Conservation (phyloP, 1,140 invertebrate genomes). For the Temnothorax nylanderi region DNA sequence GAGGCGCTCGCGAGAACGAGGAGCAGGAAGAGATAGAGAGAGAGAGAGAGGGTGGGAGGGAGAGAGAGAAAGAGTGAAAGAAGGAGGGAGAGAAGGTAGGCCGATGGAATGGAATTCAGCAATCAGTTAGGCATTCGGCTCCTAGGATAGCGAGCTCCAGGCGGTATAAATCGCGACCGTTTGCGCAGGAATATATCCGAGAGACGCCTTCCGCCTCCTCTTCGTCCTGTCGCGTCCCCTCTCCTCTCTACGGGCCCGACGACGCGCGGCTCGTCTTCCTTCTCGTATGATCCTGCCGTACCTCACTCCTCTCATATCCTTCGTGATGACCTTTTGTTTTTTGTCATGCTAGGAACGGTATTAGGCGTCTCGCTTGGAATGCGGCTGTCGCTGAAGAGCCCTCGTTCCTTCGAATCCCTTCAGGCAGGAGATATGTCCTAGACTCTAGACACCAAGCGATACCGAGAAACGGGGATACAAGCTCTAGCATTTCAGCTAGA, state of each 20-base stretch:
- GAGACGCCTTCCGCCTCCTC: constrained; percentile 45
- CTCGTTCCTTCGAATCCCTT: constrained; percentile 8
- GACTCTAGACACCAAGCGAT: neutral
- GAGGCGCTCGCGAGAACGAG: constrained; percentile 34
- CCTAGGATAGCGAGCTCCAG: constrained; percentile 61
- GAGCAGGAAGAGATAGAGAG: constrained; percentile 23
- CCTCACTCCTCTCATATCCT: constrained; percentile 50
- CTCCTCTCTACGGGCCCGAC: neutral
- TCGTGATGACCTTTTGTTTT: constrained; percentile 52
- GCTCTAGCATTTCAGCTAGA: neutral
- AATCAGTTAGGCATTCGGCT: constrained; percentile 75
- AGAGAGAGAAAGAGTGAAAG: neutral
- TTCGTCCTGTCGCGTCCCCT: constrained; percentile 7
- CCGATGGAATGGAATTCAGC: constrained; percentile 74
- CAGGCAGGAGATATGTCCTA: neutral
- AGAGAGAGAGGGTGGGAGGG: constrained; percentile 5
- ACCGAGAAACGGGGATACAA: neutral
- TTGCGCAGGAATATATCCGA: constrained; percentile 69
- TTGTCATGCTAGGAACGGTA: constrained; percentile 38
- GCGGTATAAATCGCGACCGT: constrained; percentile 75
- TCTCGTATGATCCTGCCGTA: constrained; percentile 34
- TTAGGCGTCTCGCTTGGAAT: constrained; percentile 72
- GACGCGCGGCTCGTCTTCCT: constrained; percentile 12
- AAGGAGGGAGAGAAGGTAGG: constrained; percentile 25
- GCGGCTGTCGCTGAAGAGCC: constrained; percentile 69